Percentiles rank a stretch among this genome's conserved stretches.
Conservation (phyloP, 2,888 invertebrate genomes). For the Tholera decimalis region DNA sequence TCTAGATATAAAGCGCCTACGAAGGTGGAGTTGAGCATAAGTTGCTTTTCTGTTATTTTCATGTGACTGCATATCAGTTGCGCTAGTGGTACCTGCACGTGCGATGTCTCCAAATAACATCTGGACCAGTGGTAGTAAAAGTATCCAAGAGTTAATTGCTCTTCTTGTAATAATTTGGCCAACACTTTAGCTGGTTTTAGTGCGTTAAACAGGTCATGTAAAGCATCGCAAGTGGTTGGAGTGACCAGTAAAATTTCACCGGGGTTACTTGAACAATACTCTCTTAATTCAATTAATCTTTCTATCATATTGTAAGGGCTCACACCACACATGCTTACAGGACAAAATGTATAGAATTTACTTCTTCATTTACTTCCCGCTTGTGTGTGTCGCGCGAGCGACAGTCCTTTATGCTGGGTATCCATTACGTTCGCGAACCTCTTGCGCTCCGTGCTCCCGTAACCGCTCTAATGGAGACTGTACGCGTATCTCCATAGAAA, state of each 20-base stretch:
- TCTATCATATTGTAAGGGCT: conserved; percentile 4
- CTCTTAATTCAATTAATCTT: background rate
- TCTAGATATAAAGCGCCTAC: conserved; percentile 7
- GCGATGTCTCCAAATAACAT: conserved; percentile 12
- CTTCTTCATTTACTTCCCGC: no score
- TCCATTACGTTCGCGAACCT: no score
- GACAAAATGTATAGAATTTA: no score
- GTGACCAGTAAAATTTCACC: background rate
- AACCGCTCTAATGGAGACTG: no score
- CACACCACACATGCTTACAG: no score
- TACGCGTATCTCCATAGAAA: no score
- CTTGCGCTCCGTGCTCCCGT: no score
- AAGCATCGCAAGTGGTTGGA: conserved; percentile 6
- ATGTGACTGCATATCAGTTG: background rate
- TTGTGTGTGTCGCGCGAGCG: no score
- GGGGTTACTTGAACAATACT: background rate
- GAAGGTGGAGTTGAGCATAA: background rate
- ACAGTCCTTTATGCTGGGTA: no score
- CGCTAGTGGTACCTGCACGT: background rate
- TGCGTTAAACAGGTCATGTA: conserved; percentile 3
- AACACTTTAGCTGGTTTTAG: conserved; percentile 2
- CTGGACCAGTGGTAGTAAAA: conserved; percentile 1
- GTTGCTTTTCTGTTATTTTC: conserved; percentile 1
- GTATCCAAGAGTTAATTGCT: background rate
- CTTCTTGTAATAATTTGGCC: background rate